These are phyloP conservation scores for Coregonus clupeaformis DNA, from an alignment of 2,113 vertebrate genomes.

Conservation along the genomic window DNA sequence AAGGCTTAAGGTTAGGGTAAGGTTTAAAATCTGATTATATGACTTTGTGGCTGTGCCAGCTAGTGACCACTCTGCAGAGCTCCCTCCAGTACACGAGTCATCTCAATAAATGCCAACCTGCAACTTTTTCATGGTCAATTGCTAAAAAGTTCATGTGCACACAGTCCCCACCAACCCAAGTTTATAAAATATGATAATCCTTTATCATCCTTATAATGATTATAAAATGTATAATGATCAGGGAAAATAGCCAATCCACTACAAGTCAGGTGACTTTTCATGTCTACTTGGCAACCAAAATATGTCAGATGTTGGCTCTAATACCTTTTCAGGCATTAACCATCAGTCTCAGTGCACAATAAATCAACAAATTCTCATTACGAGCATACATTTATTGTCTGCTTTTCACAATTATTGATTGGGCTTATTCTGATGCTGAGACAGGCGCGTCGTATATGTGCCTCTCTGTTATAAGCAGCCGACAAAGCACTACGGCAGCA, in stretches of 20 bases:
- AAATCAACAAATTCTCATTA: neutral
- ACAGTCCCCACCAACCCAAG: too few relatives aligned
- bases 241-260: too few relatives aligned
- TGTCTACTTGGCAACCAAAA: neutral
- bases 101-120: too few relatives aligned
- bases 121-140: too few relatives aligned
- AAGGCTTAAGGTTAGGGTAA: too few relatives aligned
- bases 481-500: slow-evolving; percentile 9
- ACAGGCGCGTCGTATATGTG: neutral
- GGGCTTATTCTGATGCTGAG: neutral
- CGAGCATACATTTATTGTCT: neutral
- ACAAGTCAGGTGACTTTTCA: too few relatives aligned
- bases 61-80: too few relatives aligned
- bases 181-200: neutral
- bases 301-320: neutral
- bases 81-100: too few relatives aligned
- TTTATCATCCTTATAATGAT: neutral
- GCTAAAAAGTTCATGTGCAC: too few relatives aligned
- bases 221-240: too few relatives aligned
- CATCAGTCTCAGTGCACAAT: neutral
- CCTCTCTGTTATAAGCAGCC: neutral
- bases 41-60: too few relatives aligned
- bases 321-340: neutral
- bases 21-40: too few relatives aligned
- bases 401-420: neutral